phyloP scores from a whole-genome alignment of 1,140 invertebrate genomes.

The Brachionus rubens region DNA sequence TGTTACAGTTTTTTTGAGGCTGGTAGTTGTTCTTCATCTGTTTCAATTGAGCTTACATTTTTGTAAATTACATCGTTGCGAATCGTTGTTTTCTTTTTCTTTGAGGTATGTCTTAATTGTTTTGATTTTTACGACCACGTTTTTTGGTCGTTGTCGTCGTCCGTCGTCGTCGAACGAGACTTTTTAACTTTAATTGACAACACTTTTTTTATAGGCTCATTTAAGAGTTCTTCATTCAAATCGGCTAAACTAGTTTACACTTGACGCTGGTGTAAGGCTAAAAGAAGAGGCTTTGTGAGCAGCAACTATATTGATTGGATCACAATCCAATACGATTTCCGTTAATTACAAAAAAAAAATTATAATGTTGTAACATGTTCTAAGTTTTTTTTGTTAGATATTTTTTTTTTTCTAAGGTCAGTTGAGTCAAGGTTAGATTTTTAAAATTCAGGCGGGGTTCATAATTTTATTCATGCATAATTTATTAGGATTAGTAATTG shows the following conservation, averaged over 20 bases:
- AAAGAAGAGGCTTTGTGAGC: background rate
- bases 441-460: too few relatives aligned
- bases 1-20: background rate
- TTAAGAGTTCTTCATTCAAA: background rate
- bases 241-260: background rate
- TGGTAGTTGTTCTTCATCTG: too few relatives aligned
- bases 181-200: too few relatives aligned
- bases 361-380: too few relatives aligned
- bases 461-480: too few relatives aligned
- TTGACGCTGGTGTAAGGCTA: constrained; percentile 5
- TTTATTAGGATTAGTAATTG: too few relatives aligned
- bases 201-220: background rate
- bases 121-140: background rate
- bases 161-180: background rate
- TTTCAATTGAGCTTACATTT: too few relatives aligned
- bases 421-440: too few relatives aligned
- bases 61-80: background rate
- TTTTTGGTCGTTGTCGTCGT: background rate
- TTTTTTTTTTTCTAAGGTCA: too few relatives aligned
- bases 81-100: constrained; percentile 7
- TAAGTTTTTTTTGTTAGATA: too few relatives aligned
- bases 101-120: background rate
- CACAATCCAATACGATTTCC: background rate
- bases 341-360: too few relatives aligned
- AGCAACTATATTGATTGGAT: constrained; percentile 15